Conservation (phyloP, 2,888 invertebrate genomes). For the Thecophora atra region DNA sequence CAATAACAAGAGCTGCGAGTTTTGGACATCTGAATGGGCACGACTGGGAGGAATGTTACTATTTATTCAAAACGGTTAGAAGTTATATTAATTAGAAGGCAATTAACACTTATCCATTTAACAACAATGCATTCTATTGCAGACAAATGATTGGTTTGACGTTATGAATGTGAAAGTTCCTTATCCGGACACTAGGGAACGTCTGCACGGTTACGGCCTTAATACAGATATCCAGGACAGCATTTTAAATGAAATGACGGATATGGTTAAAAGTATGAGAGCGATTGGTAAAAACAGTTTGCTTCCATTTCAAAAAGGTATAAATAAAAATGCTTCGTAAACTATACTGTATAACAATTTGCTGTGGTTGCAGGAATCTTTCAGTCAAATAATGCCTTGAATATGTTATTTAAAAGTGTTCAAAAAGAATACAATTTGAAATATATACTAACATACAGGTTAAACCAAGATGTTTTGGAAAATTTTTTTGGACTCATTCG, state of each 20-base stretch:
- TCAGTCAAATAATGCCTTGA: conserved; percentile 8
- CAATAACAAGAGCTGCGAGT: conserved; percentile 40
- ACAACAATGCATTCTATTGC: neutral
- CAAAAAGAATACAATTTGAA: conserved; percentile 14
- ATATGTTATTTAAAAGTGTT: neutral
- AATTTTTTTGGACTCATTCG: conserved; percentile 19
- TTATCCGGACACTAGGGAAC: conserved; percentile 20
- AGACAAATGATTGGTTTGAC: conserved; percentile 46
- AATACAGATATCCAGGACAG: conserved; percentile 34
- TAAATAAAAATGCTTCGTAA: neutral
- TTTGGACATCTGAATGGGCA: conserved; percentile 28
- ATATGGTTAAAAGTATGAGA: conserved; percentile 38
- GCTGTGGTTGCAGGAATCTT: neutral
- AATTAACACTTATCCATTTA: neutral
- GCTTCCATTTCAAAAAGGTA: conserved; percentile 41
- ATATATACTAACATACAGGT: conserved; percentile 30
- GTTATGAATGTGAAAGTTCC: conserved; percentile 39
- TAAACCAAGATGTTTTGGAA: conserved; percentile 31
- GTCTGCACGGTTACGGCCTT: conserved; percentile 40
- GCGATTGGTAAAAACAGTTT: conserved; percentile 25
- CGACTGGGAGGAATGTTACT: conserved; percentile 38
- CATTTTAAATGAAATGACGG: conserved; percentile 38
- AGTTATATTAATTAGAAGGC: conserved; percentile 11
- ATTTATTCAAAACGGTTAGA: conserved; percentile 35
- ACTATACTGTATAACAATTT: neutral